Evolutionary conservation across 2,888 invertebrate genomes (phyloP), one percentile per base, ranked within the genome.

Genomic region (Harpalus rubripes): DNA sequence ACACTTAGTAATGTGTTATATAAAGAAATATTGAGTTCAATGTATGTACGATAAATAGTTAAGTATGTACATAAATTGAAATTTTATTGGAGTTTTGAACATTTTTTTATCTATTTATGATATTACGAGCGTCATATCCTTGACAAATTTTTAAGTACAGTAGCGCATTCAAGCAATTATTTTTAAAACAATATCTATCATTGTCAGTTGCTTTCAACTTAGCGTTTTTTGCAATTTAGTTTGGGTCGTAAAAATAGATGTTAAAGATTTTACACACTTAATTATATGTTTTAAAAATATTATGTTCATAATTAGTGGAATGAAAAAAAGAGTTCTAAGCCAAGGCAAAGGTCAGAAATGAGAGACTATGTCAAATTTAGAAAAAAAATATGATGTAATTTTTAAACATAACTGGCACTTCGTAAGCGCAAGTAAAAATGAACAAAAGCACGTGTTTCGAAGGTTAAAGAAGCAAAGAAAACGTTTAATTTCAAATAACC

Each of bases 321-420:
- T 68, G 15, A 39, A 39, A 32, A 68, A 68, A 22, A 22, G 68
- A 22, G 68, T 68, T 68, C 68, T 68, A 68, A 68, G 68, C 68
- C 68, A 68, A 68, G 68, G 68, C 68, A 68, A 39, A 39, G 68
- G 68, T 68, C 68, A 68, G 12, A 15, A 32, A 39, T n/a, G 12
- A 5, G 32, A 74, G 18, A 41, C 22, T 74, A 44, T 52, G 44
- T 44, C 72, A 74, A 22, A 74, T 74, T 74, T 74, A 74, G 72
- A 74, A 74, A 74, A 74, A 74, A 74, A 74, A 74, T 74, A 44
- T 74, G 72, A 74, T 74, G 72, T 74, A 41, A 74, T 74, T 74
- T 74, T 74, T 74, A 44, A 74, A 74, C 41, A 39, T 39, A 68
- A 68, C 72, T 74, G 72, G 72, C 72, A 52, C 7, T 74, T 74